Evolutionary conservation across 2,113 vertebrate genomes (phyloP).

Genomic region (Natator depressus): DNA sequence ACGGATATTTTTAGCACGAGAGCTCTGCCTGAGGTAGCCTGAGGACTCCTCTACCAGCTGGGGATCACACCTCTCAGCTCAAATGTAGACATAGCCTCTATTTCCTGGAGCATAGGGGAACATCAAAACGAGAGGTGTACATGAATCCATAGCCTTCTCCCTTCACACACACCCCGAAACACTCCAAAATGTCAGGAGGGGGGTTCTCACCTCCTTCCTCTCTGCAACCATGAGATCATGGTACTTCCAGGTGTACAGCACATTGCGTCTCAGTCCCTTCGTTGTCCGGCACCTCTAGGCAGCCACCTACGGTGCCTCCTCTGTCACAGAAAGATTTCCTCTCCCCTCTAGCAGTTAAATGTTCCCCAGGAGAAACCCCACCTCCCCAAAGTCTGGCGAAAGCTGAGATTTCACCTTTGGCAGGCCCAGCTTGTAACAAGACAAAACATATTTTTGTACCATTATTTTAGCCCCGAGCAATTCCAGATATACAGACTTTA

Average conservation of each 20-base stretch:
- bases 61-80: background rate
- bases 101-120: background rate
- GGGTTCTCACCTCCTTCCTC: background rate
- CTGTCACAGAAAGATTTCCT: background rate
- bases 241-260: rapidly evolving
- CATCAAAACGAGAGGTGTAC: background rate
- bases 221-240: background rate
- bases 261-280: background rate
- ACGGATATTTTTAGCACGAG: background rate
- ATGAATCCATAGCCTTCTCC: background rate
- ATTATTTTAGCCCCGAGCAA: background rate
- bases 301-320: background rate
- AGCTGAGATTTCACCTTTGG: background rate
- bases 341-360: background rate
- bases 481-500: background rate
- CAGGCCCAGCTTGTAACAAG: background rate
- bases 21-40: background rate
- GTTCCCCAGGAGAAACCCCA: background rate
- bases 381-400: background rate
- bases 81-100: background rate
- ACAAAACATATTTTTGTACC: background rate
- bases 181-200: background rate
- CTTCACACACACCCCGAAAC: background rate
- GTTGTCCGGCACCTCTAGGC: background rate
- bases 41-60: background rate